Evolutionary conservation across 2,888 invertebrate species (phyloP), one percentile per base, ranked within the genome.

Genomic region (Ophraella communa): DNA sequence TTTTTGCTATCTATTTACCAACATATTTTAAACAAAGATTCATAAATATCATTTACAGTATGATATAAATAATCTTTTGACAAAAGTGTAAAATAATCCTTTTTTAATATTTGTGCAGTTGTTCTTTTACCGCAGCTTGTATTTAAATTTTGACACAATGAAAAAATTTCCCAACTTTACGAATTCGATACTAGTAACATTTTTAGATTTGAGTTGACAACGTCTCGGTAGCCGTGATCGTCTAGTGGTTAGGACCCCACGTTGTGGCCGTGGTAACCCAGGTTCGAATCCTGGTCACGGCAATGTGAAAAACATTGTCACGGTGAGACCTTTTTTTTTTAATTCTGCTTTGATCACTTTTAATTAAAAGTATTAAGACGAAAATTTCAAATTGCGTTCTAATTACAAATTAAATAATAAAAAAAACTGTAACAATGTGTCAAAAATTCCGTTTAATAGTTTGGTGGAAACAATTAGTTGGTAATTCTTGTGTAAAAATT

Each of bases 181-280:
- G 44, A 7, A 17, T 1, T 1, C 18, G 21, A 4, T 4, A 21
- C n/a, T 21, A 14, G 2, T 17, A 4, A 11, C 4, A 14, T 11
- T 45, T 45, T 45, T 45, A 18, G 11, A 21, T 17, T 11, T 0
- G 0, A 4, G 11, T 2, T 0, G 17, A 3, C 5, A 11, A 49
- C n/a, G 33, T 54, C 49, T 49, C 39, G 5, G 17, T 77, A 78
- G 78, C 78, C 79, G 78, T 79, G 79, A 79, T 79, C 79, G 78
- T 79, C 78, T 78, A 79, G 78, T 78, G 79, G 79, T 78, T 78
- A 78, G 78, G 78, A 85, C 85, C 83, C 84, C 84, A 84, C 85
- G 85, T 85, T 85, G 85, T 85, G 85, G 85, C 85, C 85, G 85
- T 84, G 84, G 84, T 85, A 85, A 85, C 85, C 85, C 85, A 85